Conservation (phyloP, 2,797 vertebrate species). For the Tokudaia muenninki region DNA sequence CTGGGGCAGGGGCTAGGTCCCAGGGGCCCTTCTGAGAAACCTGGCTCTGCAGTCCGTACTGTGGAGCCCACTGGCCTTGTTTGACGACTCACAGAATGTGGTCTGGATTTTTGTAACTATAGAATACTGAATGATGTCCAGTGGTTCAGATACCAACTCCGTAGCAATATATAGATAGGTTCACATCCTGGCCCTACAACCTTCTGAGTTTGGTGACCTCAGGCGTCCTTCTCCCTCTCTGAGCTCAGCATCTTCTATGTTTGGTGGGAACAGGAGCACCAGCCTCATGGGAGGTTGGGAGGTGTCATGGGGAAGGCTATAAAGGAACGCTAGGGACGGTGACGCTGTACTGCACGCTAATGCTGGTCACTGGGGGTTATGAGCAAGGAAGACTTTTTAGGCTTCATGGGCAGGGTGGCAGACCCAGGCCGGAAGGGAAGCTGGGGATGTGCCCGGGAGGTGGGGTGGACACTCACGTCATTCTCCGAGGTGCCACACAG, state of each 20-base stretch:
- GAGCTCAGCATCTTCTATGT: not conserved
- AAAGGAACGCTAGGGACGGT: not conserved
- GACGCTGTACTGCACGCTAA: not conserved
- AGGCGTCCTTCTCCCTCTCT: not conserved
- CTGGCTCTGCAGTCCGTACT: not conserved
- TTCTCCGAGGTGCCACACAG: constrained; percentile 97
- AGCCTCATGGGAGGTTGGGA: constrained; percentile 31
- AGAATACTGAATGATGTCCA: not conserved
- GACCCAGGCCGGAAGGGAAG: not conserved
- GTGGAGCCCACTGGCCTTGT: not conserved
- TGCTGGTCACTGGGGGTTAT: not conserved
- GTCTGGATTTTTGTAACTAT: not conserved
- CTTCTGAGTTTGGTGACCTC: not conserved
- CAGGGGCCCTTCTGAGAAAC: constrained; percentile 44
- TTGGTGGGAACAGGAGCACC: not conserved
- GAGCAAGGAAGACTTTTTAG: not conserved
- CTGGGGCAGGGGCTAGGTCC: constrained; percentile 66
- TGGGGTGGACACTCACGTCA: constrained; percentile 89
- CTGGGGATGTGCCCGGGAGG: not conserved
- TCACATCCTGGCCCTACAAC: not conserved
- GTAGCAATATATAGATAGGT: not conserved
- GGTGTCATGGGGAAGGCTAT: not conserved
- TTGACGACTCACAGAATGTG: fast-evolving
- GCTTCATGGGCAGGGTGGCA: not conserved
- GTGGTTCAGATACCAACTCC: not conserved